Base-by-base conservation (phyloP, 2,797 vertebrate genomes). In the Muscicapa striata region DNA sequence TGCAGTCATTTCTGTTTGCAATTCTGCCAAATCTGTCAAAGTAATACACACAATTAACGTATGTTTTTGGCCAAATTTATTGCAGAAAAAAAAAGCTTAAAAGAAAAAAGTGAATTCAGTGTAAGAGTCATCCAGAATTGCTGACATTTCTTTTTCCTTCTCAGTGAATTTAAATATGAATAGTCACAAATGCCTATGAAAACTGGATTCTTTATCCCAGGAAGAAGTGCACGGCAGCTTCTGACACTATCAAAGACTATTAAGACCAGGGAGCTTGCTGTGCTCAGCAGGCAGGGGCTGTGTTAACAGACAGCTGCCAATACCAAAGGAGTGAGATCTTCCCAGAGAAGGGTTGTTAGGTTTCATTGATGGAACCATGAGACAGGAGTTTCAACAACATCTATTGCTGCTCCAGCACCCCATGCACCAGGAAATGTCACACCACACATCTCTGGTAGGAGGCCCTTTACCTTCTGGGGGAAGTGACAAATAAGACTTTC, bases 1-100 rank as follows among this genome's bases (percentile, higher is more conserved):
- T 55, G 76, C 82, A 86, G 24, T 61, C 36, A 46, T 88, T 88
- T 89, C 52, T 73, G 43, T n/a, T 26, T 41, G 67, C 67, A 73
- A 3, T 63, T 76, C 70, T 79, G 77, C 70, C 77, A 87, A 55
- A 81, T 69, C 74, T 81, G 16, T 81, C 72, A 41, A n/a, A 94
- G 73, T 9, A 72, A 81, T 14, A 9, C 23, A 23, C 16, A 62
- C 23, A 84, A 79, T 63, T 54, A 76, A 81, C 84, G 45, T 30
- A 73, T 10, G n/a, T 43, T 96, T 95, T 94, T 61, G 81, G 81
- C 49, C 75, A 95, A 91, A 88, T 41, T 52, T 59, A 38, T n/a
- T 38, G 23, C 9, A 26, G 8, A 15, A 49, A 27, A 32, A 74
- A 54, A 48, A 51, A 82, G 38, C 19, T 68, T 38, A 36, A 78